Base-by-base conservation (phyloP, 2,113 vertebrate species). In the Gymnarchus niloticus region DNA sequence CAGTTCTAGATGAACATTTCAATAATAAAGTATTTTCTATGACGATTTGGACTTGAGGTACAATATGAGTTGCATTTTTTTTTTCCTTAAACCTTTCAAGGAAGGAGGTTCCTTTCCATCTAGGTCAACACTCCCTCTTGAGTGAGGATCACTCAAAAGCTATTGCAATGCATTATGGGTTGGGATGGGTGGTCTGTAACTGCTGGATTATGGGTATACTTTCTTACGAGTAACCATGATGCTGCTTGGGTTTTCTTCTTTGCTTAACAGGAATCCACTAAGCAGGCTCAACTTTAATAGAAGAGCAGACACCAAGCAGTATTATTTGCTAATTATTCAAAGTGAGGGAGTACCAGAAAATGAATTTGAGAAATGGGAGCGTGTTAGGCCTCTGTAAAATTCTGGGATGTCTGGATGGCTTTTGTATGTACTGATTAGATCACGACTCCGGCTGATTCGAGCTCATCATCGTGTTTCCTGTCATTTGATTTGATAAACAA, bases 401-500 rank as follows among this genome's bases (percentile, higher is more conserved):
- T 90, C 89, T 89, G 89, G 85, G 87, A 85, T 86, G 83, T 91
- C 90, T 90, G 89, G 88, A 90, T 91, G 87, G 89, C 48, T 61
- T 88, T 81, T 77, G 83, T 88, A 57, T 86, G 89, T 84, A 89
- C 73, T 93, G 91, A 93, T 93, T 91, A 90, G 91, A 93, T 93
- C 90, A 92, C 83, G 88, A 88, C 90, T 87, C 88, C 88, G 88
- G 84, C 88, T 86, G 86, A 86, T 88, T 85, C 85, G 85, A 92
- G 89, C 88, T 88, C 86, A 73, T 90, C 88, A 93, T 92, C 87
- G 89, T 88, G 87, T 91, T 87, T 90, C 87, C 87, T 89, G 88
- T 87, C 65, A 46, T 91, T 88, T 92, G 89, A 93, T 92, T 93
- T 91, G 88, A 93, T 91, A 88, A 92, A 88, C 91, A 91, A 87